These are phyloP conservation scores for Eudemis profundana DNA, from an alignment of 2,888 invertebrate species.

Conservation along the genomic window DNA sequence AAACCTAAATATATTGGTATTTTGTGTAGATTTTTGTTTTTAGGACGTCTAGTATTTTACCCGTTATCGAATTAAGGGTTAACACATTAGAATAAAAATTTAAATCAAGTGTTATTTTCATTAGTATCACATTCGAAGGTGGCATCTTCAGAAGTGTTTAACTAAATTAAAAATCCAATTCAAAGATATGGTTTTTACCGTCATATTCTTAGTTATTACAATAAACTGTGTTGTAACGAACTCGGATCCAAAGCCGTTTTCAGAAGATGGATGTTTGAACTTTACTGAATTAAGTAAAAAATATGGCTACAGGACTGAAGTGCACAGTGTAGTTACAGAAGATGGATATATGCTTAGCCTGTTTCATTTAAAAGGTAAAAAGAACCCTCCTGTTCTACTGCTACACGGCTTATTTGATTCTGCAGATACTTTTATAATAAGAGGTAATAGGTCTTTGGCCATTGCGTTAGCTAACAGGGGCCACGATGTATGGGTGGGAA, in stretches of 20 bases:
- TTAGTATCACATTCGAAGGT: slow-evolving; percentile 6
- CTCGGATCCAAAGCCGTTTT: slow-evolving; percentile 12
- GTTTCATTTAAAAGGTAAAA: slow-evolving; percentile 52
- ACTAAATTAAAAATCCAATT: not conserved
- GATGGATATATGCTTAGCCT: slow-evolving; percentile 59
- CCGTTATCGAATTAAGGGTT: too few relatives aligned
- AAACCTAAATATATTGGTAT: too few relatives aligned
- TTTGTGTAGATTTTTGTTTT: too few relatives aligned
- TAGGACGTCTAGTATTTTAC: too few relatives aligned
- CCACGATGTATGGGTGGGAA: slow-evolving; percentile 73
- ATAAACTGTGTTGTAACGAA: slow-evolving; percentile 19
- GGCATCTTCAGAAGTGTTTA: not conserved
- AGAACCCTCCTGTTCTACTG: slow-evolving; percentile 52
- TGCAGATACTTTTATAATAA: slow-evolving; percentile 56
- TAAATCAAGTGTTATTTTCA: too few relatives aligned
- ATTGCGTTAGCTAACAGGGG: slow-evolving; percentile 72
- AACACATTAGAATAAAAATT: too few relatives aligned
- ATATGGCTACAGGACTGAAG: slow-evolving; percentile 51
- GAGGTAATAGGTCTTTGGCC: slow-evolving; percentile 54
- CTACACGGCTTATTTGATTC: slow-evolving; percentile 62
- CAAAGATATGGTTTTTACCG: slow-evolving; percentile 3
- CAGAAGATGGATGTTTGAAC: slow-evolving; percentile 46
- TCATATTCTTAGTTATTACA: slow-evolving; percentile 4
- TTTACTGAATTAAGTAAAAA: slow-evolving; percentile 55
- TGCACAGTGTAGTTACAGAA: slow-evolving; percentile 50